These are phyloP conservation scores for Rhynchonycteris naso DNA, from an alignment of 2,797 vertebrate species.

Conservation along the genomic window DNA sequence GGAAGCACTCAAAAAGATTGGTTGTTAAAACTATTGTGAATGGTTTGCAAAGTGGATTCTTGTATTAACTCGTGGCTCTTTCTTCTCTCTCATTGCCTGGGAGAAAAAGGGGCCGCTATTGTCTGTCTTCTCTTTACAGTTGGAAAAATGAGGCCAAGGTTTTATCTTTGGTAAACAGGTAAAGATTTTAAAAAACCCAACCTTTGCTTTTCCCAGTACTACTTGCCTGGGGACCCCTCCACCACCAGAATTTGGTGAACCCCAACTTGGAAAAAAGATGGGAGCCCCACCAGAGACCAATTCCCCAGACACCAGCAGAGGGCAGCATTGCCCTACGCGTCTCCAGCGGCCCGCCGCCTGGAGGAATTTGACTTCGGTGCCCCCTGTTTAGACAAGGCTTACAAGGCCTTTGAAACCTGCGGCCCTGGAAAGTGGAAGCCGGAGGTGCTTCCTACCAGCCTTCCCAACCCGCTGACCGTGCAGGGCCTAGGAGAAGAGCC, in stretches of 20 bases:
- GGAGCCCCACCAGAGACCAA: not conserved
- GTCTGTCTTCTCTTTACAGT: not conserved
- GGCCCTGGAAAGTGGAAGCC: not conserved
- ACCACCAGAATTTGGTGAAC: not conserved
- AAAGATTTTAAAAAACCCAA: not conserved
- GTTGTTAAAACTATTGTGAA: not conserved
- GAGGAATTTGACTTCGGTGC: conserved; percentile 64
- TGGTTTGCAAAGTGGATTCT: not conserved
- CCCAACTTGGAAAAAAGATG: not conserved
- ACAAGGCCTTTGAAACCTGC: not conserved
- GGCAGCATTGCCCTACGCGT: conserved; percentile 58
- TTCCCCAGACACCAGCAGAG: conserved; percentile 76
- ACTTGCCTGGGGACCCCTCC: not conserved
- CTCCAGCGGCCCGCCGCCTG: not conserved
- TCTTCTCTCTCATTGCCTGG: not conserved
- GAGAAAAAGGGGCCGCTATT: not conserved
- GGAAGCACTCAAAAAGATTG: not conserved
- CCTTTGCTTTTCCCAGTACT: not conserved
- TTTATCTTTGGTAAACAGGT: not conserved
- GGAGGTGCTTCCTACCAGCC: not conserved
- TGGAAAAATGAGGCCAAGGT: not conserved
- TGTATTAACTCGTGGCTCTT: too few species aligned
- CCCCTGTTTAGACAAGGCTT: not conserved
- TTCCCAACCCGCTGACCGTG: not conserved
- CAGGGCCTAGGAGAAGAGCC: not conserved